These are phyloP conservation scores for Zaprionus inermis DNA, from an alignment of 1,140 invertebrate species.

Conservation along the genomic window DNA sequence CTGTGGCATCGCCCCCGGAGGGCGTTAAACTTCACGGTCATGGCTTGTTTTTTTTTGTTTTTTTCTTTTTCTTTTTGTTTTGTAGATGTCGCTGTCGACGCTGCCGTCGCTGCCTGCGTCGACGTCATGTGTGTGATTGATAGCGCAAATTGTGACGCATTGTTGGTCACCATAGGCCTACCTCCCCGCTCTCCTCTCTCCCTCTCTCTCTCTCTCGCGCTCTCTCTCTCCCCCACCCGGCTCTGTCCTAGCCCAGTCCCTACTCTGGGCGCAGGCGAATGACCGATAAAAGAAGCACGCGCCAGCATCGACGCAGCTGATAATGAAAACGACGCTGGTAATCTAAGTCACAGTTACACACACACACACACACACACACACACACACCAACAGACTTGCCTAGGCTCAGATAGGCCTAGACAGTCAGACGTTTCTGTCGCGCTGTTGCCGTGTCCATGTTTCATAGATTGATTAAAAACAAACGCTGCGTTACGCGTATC, in stretches of 20 bases:
- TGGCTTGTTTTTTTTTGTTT: conserved; percentile 72
- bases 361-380: neutral
- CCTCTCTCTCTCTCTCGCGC: conserved; percentile 10
- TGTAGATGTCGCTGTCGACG: conserved; percentile 18
- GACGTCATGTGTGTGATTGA: conserved; percentile 62
- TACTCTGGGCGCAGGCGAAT: conserved; percentile 64
- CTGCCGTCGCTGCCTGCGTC: conserved; percentile 5
- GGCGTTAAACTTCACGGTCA: conserved; percentile 83
- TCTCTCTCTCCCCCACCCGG: neutral
- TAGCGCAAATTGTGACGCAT: conserved; percentile 71
- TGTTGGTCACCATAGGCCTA: conserved; percentile 57
- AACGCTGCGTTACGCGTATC: too few species aligned
- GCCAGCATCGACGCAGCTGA: conserved; percentile 43
- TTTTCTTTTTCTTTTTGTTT: conserved; percentile 71
- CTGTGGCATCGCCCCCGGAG: conserved; percentile 68
- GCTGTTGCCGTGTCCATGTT: conserved; percentile 1
- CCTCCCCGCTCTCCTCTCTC: neutral
- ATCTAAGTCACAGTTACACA: conserved; percentile 15
- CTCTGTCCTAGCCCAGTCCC: conserved; percentile 2
- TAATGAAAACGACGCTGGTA: conserved; percentile 19
- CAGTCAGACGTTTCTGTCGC: neutral
- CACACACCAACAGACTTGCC: neutral
- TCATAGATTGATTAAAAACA: conserved; percentile 3
- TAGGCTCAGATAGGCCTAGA: neutral
- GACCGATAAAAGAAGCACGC: conserved; percentile 78